phyloP scores from a whole-genome alignment of 2,797 vertebrate species.

The Peromyscus nudipes region DNA sequence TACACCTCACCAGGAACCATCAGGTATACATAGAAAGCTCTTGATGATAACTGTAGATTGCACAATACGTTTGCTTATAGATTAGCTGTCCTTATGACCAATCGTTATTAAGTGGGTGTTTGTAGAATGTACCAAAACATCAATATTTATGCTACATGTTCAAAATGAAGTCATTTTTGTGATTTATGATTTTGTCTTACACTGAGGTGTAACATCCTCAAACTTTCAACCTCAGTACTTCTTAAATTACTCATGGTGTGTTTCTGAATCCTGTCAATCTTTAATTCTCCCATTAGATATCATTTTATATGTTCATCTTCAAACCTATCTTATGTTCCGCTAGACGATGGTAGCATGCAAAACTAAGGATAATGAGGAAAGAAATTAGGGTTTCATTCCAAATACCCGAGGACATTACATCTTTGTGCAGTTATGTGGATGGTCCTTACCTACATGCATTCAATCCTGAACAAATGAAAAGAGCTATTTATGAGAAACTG shows the following conservation, averaged over 20 bases:
- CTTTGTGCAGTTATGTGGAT: not conserved
- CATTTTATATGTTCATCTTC: conserved; percentile 28
- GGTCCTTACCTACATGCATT: not conserved
- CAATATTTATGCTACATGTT: conserved; percentile 8
- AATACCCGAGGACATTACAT: not conserved
- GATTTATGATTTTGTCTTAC: not conserved
- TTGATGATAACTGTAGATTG: not conserved
- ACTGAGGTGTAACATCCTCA: not conserved
- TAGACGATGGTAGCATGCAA: not conserved
- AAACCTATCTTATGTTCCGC: not conserved
- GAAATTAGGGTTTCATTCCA: not conserved
- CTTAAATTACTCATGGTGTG: not conserved
- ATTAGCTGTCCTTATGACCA: not conserved
- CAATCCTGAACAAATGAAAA: conserved; percentile 27
- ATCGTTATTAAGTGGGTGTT: not conserved
- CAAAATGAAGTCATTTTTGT: conserved; percentile 45
- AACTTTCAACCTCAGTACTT: not conserved
- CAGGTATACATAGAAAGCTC: not conserved
- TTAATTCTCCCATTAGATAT: not conserved
- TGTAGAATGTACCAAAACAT: conserved; percentile 44
- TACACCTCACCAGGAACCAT: not conserved
- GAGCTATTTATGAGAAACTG: not conserved
- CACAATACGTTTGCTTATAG: not conserved
- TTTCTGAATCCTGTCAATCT: conserved; percentile 5
- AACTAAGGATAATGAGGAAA: not conserved